Base-by-base conservation (phyloP, 2,113 vertebrate species). In the Microcebus ravelobensis region DNA sequence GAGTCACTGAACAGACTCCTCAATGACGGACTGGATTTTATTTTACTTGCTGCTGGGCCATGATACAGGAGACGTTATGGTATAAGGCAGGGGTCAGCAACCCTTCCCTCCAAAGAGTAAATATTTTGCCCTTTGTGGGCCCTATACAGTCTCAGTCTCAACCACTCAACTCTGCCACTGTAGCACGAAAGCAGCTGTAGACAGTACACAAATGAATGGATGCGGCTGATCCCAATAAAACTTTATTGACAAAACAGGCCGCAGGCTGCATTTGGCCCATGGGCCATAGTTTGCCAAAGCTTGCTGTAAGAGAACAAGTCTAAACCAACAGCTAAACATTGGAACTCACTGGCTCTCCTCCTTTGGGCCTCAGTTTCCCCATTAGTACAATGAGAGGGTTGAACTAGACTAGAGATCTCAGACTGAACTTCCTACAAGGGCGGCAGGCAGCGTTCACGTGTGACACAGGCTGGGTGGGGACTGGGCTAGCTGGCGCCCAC, bases 231-330 rank as follows among this genome's bases (percentile, higher is more conserved):
- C 71, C 79, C 48, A 77, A 79, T 65, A 88, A 74, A 95, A 79
- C 59, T 85, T 85, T 77, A 88, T 83, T 94, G 82, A n/a, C 31
- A 74, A 91, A 85, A 76, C 12, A 29, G 45, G 29, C 45, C 31
- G 34, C 1, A 9, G 61, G 27, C 18, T 18, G 25, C 17, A 50
- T 83, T 31, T 55, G 2, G 14, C 13, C 59, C 23, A 3, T 18
- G 2, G 21, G 11, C 59, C 20, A 5, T 18, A 5, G 7, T 48
- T 86, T 68, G 36, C 50, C 77, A 63, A 3, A 14, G 6, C 42
- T 50, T 48, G 27, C 34, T 12, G 17, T 17, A 73, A 79, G 34
- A 79, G 29, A 67, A 52, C 3, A 13, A 50, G 8, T 55, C 25
- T 39, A 76, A 57, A 57, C 9, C 48, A 63, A 77, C n/a, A 52